A percentile compares a stretch with the other conserved stretches of the same genome.
These are phyloP conservation scores for Diabrotica virgifera DNA, from an alignment of 1,140 invertebrate genomes.

Conservation along the genomic window DNA sequence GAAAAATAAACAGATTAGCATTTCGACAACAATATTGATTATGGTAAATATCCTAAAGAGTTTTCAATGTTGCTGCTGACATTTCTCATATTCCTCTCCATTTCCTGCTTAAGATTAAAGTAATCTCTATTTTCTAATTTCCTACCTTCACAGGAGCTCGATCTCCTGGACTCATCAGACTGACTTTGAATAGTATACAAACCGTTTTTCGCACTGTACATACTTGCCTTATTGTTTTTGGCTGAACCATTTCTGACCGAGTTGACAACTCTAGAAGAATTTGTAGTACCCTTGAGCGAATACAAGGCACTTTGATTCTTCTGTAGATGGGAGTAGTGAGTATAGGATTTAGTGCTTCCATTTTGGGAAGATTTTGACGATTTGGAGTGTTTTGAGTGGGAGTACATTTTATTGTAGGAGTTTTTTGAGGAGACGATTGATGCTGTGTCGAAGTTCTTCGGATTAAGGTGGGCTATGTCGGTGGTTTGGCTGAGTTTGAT, in stretches of 20 bases:
- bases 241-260: conserved; percentile 12
- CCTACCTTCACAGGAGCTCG: conserved; percentile 29
- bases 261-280: conserved; percentile 9
- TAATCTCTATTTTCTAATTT: conserved; percentile 21
- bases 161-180: conserved; percentile 42
- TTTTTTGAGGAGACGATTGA: conserved; percentile 30
- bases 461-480: conserved; percentile 43
- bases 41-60: conserved; percentile 56
- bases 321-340: neutral
- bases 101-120: conserved; percentile 16
- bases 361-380: conserved; percentile 11
- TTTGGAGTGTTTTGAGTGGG: conserved; percentile 28
- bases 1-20: too few relatives aligned
- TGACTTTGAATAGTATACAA: conserved; percentile 49
- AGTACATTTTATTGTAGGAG: conserved; percentile 29
- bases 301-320: neutral
- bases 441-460: conserved; percentile 32
- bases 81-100: conserved; percentile 27
- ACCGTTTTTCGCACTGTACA: conserved; percentile 46
- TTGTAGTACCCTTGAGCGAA: conserved; percentile 21
- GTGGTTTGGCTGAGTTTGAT: conserved; percentile 58
- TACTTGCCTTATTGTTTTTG: conserved; percentile 29
- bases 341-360: neutral
- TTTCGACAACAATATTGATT: too few relatives aligned
- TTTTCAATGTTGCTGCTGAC: conserved; percentile 50